Evolutionary conservation across 2,113 vertebrate species (phyloP).

Genomic region (Melozone crissalis): DNA sequence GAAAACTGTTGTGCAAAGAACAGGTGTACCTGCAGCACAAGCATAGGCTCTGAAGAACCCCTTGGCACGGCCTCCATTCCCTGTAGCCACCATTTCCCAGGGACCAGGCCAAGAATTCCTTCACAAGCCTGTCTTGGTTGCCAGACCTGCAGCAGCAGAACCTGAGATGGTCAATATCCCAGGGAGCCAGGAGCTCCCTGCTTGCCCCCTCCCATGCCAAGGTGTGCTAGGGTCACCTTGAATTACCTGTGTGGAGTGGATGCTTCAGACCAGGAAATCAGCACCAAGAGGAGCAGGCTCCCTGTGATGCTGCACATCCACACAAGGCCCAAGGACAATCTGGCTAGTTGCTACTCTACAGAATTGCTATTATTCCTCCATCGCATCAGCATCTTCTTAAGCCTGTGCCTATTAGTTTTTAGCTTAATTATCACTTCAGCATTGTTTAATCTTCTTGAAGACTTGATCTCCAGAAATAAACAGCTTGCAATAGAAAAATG

Average conservation of each 20-base stretch:
- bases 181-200: neutral
- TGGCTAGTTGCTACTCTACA: neutral
- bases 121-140: neutral
- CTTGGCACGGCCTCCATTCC: neutral
- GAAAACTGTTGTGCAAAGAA: neutral
- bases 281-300: neutral
- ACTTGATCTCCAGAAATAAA: slow-evolving; percentile 39
- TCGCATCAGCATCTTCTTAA: neutral
- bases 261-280: neutral
- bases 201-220: rapidly evolving
- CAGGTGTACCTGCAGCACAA: neutral
- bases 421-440: slow-evolving; percentile 49
- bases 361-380: neutral
- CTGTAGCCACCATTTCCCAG: neutral
- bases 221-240: neutral
- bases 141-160: neutral
- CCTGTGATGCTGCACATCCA: neutral
- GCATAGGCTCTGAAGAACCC: neutral
- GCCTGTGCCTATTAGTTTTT: slow-evolving; percentile 21
- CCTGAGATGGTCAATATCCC: neutral
- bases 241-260: rapidly evolving
- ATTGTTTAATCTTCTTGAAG: slow-evolving; percentile 48
- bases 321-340: neutral
- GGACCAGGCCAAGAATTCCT: neutral
- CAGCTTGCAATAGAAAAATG: neutral